Conservation (phyloP, 2,888 invertebrate genomes). For the Thelaira solivaga region DNA sequence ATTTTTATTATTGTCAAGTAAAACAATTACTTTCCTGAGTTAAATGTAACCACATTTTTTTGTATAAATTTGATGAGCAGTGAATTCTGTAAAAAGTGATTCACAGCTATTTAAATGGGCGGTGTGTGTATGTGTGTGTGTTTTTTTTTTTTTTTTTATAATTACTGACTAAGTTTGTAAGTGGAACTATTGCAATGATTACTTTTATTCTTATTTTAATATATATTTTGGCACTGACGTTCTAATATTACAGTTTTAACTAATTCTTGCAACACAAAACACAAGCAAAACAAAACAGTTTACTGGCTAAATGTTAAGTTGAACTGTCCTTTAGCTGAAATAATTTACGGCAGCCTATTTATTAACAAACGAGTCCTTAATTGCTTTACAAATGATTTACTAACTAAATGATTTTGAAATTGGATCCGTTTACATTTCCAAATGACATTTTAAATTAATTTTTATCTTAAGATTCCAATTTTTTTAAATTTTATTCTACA, state of each 20-base stretch:
- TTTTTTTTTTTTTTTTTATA: slow-evolving; percentile 2
- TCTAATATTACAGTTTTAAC: slow-evolving; percentile 12
- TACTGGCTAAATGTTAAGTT: slow-evolving; percentile 24
- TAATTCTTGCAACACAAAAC: not conserved
- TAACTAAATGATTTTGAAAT: too few relatives aligned
- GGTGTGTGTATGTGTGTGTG: too few relatives aligned
- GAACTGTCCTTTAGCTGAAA: not conserved
- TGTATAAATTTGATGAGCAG: not conserved
- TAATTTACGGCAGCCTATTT: not conserved
- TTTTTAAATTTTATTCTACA: too few relatives aligned
- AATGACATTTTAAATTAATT: too few relatives aligned
- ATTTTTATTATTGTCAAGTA: not conserved
- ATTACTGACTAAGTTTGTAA: slow-evolving; percentile 37
- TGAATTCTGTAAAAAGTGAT: not conserved
- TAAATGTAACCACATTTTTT: slow-evolving; percentile 5
- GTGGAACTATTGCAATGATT: slow-evolving; percentile 15
- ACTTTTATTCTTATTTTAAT: slow-evolving; percentile 16
- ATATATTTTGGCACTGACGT: slow-evolving; percentile 50
- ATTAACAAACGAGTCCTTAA: too few relatives aligned
- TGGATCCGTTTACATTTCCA: too few relatives aligned
- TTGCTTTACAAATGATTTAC: too few relatives aligned
- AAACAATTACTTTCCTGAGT: slow-evolving; percentile 42
- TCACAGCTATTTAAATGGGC: not conserved
- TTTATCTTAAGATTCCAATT: too few relatives aligned
- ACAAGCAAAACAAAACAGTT: too few relatives aligned